phyloP scores from a whole-genome alignment of 1,140 invertebrate genomes.

The Grapholita molesta region DNA sequence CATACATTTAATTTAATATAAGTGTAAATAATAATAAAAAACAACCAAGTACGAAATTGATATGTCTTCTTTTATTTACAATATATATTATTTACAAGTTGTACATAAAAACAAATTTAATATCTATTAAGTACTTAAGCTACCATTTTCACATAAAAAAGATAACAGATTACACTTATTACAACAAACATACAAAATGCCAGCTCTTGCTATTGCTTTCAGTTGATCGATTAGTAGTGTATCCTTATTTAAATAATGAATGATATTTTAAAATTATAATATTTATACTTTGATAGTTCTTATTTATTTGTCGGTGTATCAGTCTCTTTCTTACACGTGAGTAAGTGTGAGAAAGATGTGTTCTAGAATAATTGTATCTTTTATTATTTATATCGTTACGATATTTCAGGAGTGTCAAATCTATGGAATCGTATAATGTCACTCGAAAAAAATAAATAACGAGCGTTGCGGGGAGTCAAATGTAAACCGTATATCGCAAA shows the following conservation, averaged over 20 bases:
- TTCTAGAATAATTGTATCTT: no score
- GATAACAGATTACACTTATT: not conserved
- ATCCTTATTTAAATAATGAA: no score
- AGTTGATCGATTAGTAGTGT: not conserved
- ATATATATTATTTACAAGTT: slow-evolving; percentile 68
- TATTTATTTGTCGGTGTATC: no score
- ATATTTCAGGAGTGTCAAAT: no score
- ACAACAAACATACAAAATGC: not conserved
- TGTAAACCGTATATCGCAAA: no score
- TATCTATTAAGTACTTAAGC: slow-evolving; percentile 58
- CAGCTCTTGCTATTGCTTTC: not conserved
- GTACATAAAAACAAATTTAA: slow-evolving; percentile 57
- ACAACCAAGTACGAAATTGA: slow-evolving; percentile 61
- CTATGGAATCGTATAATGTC: no score
- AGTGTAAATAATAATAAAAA: slow-evolving; percentile 35
- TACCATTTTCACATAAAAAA: slow-evolving; percentile 9
- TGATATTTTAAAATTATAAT: no score
- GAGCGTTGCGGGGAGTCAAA: no score
- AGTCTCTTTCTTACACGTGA: not conserved
- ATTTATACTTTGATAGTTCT: no score
- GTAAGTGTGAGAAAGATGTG: not conserved
- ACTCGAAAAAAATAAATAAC: no score
- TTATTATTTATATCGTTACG: no score
- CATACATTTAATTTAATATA: no score
- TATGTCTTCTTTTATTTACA: slow-evolving; percentile 75